These are phyloP conservation scores for Petroica traversi DNA, from an alignment of 2,113 vertebrate species.

Conservation along the genomic window DNA sequence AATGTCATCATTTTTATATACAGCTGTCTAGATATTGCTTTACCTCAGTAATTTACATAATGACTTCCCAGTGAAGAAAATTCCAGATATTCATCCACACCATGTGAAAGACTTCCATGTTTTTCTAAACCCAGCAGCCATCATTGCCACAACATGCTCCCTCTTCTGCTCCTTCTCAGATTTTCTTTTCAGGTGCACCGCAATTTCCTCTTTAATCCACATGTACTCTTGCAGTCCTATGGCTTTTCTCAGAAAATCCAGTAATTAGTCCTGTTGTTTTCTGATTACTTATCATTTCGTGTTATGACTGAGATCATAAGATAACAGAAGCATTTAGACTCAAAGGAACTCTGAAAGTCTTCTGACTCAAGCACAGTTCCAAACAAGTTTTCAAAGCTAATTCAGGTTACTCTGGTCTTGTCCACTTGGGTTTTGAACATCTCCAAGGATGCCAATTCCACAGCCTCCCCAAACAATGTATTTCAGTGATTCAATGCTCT, in stretches of 20 bases:
- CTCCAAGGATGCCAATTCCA: background rate
- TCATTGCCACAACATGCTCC: background rate
- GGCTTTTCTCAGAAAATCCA: background rate
- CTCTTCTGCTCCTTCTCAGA: background rate
- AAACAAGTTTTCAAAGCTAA: background rate
- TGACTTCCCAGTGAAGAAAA: background rate
- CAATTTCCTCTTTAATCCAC: background rate
- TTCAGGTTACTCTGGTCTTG: background rate
- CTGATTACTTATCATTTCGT: background rate
- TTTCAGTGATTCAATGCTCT: background rate
- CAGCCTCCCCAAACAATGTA: accelerated
- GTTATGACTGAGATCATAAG: background rate
- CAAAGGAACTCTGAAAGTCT: background rate
- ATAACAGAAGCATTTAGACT: background rate
- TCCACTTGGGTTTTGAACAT: background rate
- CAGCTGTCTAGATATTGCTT: background rate
- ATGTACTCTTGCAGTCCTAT: background rate
- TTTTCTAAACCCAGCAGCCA: background rate
- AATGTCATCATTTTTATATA: background rate
- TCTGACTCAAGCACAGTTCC: background rate
- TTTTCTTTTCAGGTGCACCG: background rate
- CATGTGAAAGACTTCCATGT: background rate
- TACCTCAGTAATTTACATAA: background rate
- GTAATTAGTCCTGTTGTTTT: background rate
- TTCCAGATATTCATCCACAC: background rate